These are phyloP conservation scores for Brachionus koreanus DNA, from an alignment of 1,140 invertebrate genomes.

Conservation along the genomic window DNA sequence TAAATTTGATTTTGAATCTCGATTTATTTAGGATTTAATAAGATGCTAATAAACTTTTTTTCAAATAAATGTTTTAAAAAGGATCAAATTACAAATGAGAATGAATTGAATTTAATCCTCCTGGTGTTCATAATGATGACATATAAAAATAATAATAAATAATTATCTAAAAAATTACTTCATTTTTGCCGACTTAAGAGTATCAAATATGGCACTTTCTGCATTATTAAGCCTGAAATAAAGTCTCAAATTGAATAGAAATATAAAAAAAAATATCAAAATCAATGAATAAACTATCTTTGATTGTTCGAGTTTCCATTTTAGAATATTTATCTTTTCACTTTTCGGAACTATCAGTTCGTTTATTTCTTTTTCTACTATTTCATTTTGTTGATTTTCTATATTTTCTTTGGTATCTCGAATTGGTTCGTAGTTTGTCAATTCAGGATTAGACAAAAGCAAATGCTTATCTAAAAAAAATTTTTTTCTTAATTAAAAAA, in stretches of 20 bases:
- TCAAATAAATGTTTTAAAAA: no score
- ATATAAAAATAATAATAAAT: no score
- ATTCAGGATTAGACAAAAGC: not conserved
- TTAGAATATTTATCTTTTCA: not conserved
- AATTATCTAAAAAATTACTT: not conserved
- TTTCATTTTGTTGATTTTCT: not conserved
- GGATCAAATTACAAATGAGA: no score
- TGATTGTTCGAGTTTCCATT: not conserved
- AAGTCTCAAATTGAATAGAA: conserved; percentile 8
- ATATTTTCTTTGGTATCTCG: not conserved
- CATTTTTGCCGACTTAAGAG: not conserved
- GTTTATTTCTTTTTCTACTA: not conserved
- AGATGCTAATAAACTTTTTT: no score
- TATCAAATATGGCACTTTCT: conserved; percentile 4
- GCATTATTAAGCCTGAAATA: conserved; percentile 12
- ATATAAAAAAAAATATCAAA: not conserved
- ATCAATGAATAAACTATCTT: not conserved
- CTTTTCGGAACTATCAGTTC: not conserved
- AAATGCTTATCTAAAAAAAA: conserved; percentile 21
- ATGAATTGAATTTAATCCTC: no score
- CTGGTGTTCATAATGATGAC: no score
- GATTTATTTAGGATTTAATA: no score
- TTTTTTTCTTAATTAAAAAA: not conserved
- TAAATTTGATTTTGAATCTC: not conserved
- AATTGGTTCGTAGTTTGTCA: not conserved